phyloP scores from a whole-genome alignment of 2,888 invertebrate species.

The Tenthredo scrophulariae region DNA sequence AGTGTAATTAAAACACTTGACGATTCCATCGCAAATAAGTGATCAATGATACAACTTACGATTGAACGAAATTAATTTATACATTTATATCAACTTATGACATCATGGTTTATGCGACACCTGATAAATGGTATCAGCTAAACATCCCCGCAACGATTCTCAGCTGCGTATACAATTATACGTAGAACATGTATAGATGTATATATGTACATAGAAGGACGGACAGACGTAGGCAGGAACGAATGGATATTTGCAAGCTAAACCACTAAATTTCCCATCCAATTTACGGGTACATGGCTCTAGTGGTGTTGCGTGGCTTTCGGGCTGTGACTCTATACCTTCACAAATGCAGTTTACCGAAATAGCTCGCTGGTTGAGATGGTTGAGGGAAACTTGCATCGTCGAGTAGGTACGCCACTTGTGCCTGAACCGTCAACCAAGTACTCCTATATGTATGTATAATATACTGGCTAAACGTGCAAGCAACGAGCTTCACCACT shows the following conservation, averaged over 20 bases:
- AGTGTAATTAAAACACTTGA: not conserved
- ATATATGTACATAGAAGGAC: not conserved
- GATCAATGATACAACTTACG: not conserved
- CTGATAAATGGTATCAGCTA: constrained; percentile 20
- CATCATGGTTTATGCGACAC: not conserved
- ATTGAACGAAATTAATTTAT: not conserved
- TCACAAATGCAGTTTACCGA: constrained; percentile 51
- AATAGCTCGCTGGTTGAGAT: constrained; percentile 51
- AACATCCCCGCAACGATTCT: constrained; percentile 11
- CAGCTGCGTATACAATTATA: constrained; percentile 1
- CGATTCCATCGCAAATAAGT: too few relatives aligned
- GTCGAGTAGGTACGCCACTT: constrained; percentile 42
- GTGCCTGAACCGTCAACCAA: constrained; percentile 37
- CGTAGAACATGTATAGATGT: not conserved
- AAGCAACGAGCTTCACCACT: not conserved
- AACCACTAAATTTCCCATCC: constrained; percentile 76
- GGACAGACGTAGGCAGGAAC: constrained; percentile 28
- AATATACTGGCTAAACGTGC: constrained; percentile 29
- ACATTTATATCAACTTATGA: not conserved
- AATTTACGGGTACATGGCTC: constrained; percentile 74
- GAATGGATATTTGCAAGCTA: constrained; percentile 56
- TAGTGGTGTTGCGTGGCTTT: constrained; percentile 62
- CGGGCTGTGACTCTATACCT: constrained; percentile 37
- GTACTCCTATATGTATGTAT: constrained; percentile 13
- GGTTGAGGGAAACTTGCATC: constrained; percentile 51